Percentiles rank a stretch among this genome's conserved stretches.
These are phyloP conservation scores for Xiphorhynchus erythropygius DNA, from an alignment of 2,797 vertebrate genomes.

Conservation along the genomic window DNA sequence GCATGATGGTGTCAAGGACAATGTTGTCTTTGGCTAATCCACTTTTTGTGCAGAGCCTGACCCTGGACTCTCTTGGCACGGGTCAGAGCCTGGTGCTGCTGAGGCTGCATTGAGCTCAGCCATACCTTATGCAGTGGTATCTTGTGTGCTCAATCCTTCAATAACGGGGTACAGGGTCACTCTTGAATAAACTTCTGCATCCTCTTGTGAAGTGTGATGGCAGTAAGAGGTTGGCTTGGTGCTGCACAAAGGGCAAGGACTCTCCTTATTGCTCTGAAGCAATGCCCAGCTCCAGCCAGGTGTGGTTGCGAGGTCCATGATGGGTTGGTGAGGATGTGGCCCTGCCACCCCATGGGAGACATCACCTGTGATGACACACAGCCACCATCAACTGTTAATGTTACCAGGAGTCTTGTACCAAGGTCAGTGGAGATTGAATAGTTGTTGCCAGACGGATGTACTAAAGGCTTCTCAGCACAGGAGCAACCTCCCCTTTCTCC, in stretches of 20 bases:
- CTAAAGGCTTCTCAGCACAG: background rate
- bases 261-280: background rate
- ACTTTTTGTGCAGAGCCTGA: rapidly evolving
- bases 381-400: rapidly evolving
- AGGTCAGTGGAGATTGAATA: background rate
- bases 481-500: background rate
- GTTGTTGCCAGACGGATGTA: background rate
- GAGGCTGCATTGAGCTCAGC: rapidly evolving
- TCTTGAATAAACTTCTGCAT: background rate
- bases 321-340: background rate
- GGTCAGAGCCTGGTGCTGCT: background rate
- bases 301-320: rapidly evolving
- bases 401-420: rapidly evolving
- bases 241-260: background rate
- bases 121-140: rapidly evolving
- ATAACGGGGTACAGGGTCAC: rapidly evolving
- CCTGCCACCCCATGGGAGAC: background rate
- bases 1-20: rapidly evolving
- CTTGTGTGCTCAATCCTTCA: rapidly evolving
- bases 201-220: rapidly evolving
- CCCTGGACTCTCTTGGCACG: rapidly evolving
- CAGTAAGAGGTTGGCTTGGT: background rate
- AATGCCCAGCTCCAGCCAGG: background rate
- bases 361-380: background rate
- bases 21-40: rapidly evolving